Conservation (phyloP, 1,140 invertebrate species). For the Reticulitermes speratus region DNA sequence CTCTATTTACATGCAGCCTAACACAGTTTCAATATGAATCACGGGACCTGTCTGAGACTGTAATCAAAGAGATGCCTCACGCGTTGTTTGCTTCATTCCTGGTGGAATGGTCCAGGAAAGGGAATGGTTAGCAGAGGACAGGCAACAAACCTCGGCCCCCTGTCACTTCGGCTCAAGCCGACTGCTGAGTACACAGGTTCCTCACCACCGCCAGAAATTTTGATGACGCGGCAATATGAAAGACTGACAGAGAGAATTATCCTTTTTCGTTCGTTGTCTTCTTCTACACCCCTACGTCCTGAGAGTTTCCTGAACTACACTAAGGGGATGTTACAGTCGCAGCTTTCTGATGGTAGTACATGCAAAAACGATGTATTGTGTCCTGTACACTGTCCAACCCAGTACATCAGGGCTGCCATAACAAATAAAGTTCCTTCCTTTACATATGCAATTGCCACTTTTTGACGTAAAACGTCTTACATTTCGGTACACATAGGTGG, state of each 20-base stretch:
- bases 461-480: too few species aligned
- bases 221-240: slow-evolving; percentile 1
- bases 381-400: too few species aligned
- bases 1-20: too few species aligned
- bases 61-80: neutral
- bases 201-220: neutral
- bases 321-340: neutral
- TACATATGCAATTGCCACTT: too few species aligned
- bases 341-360: neutral
- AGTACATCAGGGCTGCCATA: too few species aligned
- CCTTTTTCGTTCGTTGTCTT: neutral
- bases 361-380: neutral
- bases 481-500: too few species aligned
- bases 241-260: neutral
- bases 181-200: neutral
- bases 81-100: neutral
- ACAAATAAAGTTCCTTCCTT: too few species aligned
- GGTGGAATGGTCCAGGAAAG: neutral
- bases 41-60: too few species aligned
- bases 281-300: neutral
- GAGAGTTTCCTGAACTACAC: neutral
- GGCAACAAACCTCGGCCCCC: neutral
- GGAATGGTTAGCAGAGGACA: neutral
- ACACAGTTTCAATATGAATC: too few species aligned
- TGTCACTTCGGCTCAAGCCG: neutral